Percentiles rank a stretch among this genome's conserved stretches.
phyloP scores from a whole-genome alignment of 1,140 invertebrate genomes.

The Vanessa tameamea region DNA sequence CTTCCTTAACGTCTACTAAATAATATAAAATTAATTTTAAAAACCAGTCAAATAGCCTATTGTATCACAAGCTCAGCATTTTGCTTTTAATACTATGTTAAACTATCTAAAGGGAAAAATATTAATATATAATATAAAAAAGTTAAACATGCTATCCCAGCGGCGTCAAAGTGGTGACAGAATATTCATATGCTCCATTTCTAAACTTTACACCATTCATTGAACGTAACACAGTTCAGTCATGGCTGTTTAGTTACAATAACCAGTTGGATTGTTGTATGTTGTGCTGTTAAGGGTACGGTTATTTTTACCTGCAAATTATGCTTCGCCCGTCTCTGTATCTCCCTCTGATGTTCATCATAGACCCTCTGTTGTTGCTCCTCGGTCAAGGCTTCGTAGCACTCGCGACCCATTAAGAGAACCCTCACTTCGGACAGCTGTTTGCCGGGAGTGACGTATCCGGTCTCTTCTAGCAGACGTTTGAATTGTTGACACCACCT shows the following conservation, averaged over 20 bases:
- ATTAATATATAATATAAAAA: too few relatives aligned
- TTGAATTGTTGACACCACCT: constrained; percentile 97
- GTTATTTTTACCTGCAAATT: constrained; percentile 88
- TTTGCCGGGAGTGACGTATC: constrained; percentile 96
- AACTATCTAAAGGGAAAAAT: neutral
- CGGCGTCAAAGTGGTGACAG: too few relatives aligned
- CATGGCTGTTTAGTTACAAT: too few relatives aligned
- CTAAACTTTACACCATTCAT: too few relatives aligned
- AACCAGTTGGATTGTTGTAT: too few relatives aligned
- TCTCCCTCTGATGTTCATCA: constrained; percentile 95
- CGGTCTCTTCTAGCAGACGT: constrained; percentile 94
- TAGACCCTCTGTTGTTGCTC: constrained; percentile 96
- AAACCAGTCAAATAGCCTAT: too few relatives aligned
- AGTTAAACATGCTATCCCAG: too few relatives aligned
- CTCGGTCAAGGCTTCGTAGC: constrained; percentile 95
- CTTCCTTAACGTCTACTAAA: too few relatives aligned
- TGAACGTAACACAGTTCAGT: too few relatives aligned
- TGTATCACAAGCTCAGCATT: too few relatives aligned
- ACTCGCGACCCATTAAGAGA: constrained; percentile 96
- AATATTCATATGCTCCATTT: too few relatives aligned
- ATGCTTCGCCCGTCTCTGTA: constrained; percentile 94
- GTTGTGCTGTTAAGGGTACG: neutral
- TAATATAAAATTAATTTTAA: too few relatives aligned
- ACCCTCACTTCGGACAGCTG: constrained; percentile 95
- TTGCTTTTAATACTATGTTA: neutral